Evolutionary conservation across 2,888 invertebrate species (phyloP), one percentile per base, ranked within the genome.

Genomic region (Xylota segnis): DNA sequence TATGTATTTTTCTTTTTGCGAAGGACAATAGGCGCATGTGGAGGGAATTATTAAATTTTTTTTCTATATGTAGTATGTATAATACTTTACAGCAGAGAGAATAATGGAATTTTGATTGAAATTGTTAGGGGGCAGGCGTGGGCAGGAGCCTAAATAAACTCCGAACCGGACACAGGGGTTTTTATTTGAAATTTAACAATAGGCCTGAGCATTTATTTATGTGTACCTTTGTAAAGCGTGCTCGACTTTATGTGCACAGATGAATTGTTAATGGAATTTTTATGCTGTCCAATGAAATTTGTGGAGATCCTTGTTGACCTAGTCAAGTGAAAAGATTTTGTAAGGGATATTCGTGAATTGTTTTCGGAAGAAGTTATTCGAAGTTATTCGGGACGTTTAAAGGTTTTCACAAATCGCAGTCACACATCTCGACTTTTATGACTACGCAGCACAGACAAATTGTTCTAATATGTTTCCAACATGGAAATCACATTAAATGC

Each of bases 71-170:
- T 23, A 23, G 3, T 23, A 23, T 3, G 3, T 23, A 23, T 23
- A 23, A 23, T 23, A 23, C 52, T 16, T 52, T 34, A 37, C 32
- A 40, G 18, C 18, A 23, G 18, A 40, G 61, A 40, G 68, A 70
- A 79, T 66, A 83, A 83, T 79, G 68, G 79, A 74, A 75, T 79
- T 79, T 84, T 79, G 79, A 84, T 84, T 84, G 83, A 71, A 77
- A 77, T 77, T 59, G 68, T 23, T 54, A 2, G 16, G 45, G 68
- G 23, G 23, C 3, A n/a, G n/a, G 23, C 23, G 23, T 23, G 3
- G 23, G 29, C 63, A 43, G 14, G 14, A 54, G 23, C 68, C 76
- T 52, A 76, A 70, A 68, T 59, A 77, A 77, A 61, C 77, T 58
- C 3, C 12, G 37, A 23, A 43, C 14, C 18, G 50, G 34, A 65